These are phyloP conservation scores for Euura lappo DNA, from an alignment of 1,140 invertebrate species.

Conservation along the genomic window DNA sequence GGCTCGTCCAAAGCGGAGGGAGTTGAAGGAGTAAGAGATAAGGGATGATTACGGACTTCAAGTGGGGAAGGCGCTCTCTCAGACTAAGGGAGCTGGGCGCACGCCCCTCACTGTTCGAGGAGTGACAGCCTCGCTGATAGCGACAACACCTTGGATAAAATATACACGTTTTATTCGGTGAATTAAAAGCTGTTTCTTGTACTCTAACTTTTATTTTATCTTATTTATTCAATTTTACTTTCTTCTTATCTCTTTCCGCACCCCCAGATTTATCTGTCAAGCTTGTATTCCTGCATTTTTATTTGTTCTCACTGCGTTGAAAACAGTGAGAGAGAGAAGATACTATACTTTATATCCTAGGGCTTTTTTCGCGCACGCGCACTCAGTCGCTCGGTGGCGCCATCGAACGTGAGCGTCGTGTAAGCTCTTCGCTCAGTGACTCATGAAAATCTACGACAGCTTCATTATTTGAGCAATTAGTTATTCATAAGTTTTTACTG, in stretches of 20 bases:
- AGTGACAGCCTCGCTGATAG: conserved; percentile 28
- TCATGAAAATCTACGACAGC: too few relatives aligned
- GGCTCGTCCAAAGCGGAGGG: neutral
- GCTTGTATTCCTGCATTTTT: neutral
- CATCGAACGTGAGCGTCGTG: too few relatives aligned
- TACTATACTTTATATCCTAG: too few relatives aligned
- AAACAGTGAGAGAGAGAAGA: too few relatives aligned
- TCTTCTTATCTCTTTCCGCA: too few relatives aligned
- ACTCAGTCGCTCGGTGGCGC: too few relatives aligned
- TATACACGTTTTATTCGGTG: conserved; percentile 27
- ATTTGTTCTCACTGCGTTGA: too few relatives aligned
- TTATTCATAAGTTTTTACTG: too few relatives aligned
- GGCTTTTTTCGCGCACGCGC: too few relatives aligned
- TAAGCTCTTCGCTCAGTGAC: too few relatives aligned
- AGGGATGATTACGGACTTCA: conserved; percentile 32
- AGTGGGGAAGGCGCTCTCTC: neutral
- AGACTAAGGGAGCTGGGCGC: neutral
- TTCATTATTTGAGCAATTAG: too few relatives aligned
- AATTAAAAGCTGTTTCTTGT: conserved; percentile 32
- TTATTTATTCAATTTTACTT: neutral
- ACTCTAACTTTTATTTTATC: neutral
- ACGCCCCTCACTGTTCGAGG: neutral
- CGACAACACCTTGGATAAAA: conserved; percentile 40
- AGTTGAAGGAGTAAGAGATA: conserved; percentile 29
- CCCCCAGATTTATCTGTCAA: neutral